Conservation (phyloP, 2,888 invertebrate genomes). For the Ophion ventricosus region DNA sequence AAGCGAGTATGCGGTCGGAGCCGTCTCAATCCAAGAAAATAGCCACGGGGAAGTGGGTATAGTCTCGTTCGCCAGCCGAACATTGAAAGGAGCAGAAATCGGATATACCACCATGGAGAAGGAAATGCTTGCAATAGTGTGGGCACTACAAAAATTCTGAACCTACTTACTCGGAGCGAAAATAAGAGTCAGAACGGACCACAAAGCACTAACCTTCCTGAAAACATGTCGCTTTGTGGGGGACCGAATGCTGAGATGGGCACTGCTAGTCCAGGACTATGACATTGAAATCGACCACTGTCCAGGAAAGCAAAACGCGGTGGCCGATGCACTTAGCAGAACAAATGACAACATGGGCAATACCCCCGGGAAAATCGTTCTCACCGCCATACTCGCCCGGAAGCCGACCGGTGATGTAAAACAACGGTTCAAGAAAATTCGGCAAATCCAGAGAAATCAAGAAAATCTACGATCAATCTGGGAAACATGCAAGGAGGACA, state of each 20-base stretch:
- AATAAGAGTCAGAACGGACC: neutral
- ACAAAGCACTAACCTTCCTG: neutral
- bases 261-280: neutral
- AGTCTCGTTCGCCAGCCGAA: too few species aligned
- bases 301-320: neutral
- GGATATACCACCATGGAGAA: too few species aligned
- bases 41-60: too few species aligned
- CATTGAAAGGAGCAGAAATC: too few species aligned
- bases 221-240: neutral
- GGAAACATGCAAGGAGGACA: neutral
- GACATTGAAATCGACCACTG: neutral
- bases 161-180: too few species aligned
- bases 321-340: neutral
- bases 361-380: neutral
- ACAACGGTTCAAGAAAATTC: neutral
- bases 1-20: neutral
- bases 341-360: neutral
- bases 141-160: too few species aligned
- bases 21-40: neutral
- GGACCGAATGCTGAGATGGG: neutral
- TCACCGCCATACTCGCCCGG: neutral
- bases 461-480: neutral
- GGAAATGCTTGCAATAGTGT: too few species aligned
- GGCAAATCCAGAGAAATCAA: neutral
- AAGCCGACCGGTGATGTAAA: neutral